Evolutionary conservation across 37 sponge, comb jelly and placozoan genomes (phyloP).

Genomic region (Oscarella lobularis): DNA sequence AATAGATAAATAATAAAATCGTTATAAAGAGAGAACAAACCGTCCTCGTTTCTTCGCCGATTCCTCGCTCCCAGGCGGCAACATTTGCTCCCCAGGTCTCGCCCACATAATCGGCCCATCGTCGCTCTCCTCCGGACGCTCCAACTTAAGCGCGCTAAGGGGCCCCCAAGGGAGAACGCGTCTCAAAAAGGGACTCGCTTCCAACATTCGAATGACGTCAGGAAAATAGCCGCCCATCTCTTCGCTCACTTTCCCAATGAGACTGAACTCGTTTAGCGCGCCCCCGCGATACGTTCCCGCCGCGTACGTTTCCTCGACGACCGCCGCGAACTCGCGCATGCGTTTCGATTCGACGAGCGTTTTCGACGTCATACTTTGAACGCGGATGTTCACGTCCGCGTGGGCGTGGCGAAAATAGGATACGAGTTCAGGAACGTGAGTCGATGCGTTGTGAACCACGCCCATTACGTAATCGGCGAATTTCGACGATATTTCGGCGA

Average conservation of each 20-base stretch:
- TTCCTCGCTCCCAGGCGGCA: constrained; percentile 35
- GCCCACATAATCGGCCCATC: constrained; percentile 98
- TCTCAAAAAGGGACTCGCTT: constrained; percentile 55
- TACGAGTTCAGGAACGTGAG: constrained; percentile 60
- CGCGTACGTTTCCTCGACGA: constrained; percentile 28
- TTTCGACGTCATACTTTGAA: constrained; percentile 16
- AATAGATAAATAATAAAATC: background rate
- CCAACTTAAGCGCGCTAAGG: constrained; percentile 42
- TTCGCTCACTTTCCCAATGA: constrained; percentile 78
- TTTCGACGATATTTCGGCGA: constrained; percentile 29
- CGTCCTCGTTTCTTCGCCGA: constrained; percentile 34
- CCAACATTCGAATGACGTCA: constrained; percentile 36
- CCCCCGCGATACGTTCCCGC: constrained; percentile 64
- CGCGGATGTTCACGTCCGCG: constrained; percentile 36
- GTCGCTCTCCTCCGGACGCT: constrained; percentile 48
- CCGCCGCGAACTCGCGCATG: constrained; percentile 39
- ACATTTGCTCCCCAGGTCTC: constrained; percentile 88
- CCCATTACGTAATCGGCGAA: constrained; percentile 70
- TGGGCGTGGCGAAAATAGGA: constrained; percentile 29
- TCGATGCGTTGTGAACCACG: constrained; percentile 42
- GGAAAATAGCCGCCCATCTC: constrained; percentile 63
- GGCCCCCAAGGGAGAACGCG: constrained; percentile 78
- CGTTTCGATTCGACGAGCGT: constrained; percentile 42
- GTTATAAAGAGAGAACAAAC: background rate
- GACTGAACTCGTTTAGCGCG: constrained; percentile 60